Conservation (phyloP, 2,888 invertebrate genomes). For the Trimorus sp. region DNA sequence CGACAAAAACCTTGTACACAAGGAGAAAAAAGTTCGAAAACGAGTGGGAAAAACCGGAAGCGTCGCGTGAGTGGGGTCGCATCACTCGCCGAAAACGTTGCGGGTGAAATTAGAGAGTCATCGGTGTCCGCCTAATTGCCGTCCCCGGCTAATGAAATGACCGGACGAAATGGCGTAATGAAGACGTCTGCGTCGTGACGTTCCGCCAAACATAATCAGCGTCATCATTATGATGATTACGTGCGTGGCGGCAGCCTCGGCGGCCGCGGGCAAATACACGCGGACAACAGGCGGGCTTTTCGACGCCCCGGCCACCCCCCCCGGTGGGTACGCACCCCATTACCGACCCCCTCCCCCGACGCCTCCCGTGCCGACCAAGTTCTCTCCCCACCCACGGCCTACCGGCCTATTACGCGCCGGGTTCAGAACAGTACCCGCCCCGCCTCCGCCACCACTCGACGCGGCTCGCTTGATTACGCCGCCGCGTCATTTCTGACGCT, state of each 20-base stretch:
- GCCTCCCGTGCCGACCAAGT: slow-evolving; percentile 78
- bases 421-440: slow-evolving; percentile 39
- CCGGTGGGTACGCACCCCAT: slow-evolving; percentile 73
- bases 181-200: slow-evolving; percentile 41
- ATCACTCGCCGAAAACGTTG: background rate
- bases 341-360: slow-evolving; percentile 74
- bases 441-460: slow-evolving; percentile 45
- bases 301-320: slow-evolving; percentile 53
- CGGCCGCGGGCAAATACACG: background rate
- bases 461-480: slow-evolving; percentile 50
- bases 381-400: slow-evolving; percentile 70
- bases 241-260: slow-evolving; percentile 22
- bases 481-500: slow-evolving; percentile 61
- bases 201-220: slow-evolving; percentile 39
- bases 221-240: slow-evolving; percentile 39
- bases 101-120: slow-evolving; percentile 32
- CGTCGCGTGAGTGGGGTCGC: too few species aligned
- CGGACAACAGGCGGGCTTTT: slow-evolving; percentile 50
- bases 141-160: slow-evolving; percentile 52
- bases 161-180: slow-evolving; percentile 50
- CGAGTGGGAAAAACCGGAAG: too few species aligned
- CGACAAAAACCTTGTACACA: too few species aligned
- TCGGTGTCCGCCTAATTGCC: slow-evolving; percentile 39
- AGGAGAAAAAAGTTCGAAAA: too few species aligned
- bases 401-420: slow-evolving; percentile 53